Base-by-base conservation (phyloP, 2,797 vertebrate genomes). In the Muscicapa comitata region DNA sequence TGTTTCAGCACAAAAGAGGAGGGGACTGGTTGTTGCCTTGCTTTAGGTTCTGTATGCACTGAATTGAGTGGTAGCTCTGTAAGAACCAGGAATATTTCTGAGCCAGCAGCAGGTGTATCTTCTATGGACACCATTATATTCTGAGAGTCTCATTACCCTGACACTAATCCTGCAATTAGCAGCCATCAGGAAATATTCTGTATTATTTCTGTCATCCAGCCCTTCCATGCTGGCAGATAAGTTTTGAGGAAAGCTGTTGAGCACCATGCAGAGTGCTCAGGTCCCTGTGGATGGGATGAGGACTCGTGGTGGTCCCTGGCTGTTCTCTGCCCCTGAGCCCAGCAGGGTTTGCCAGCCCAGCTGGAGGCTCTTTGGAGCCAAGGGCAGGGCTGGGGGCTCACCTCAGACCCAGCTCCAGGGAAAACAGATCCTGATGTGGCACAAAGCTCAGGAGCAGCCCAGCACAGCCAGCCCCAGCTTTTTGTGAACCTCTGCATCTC, bases 401-500 rank as follows among this genome's bases (percentile, higher is more conserved):
- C 17, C 17, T 26, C 11, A 18, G 61, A 7, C 29, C 29, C 47
- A 42, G 35, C n/a, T 18, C 6, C 6, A 9, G 68, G 47, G 38
- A 23, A 18, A 65, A 15, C 17, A 2, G 26, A 17, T 6, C 62
- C 40, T 28, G 40, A 3, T 12, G 11, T 5, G 8, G 4, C 13
- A 18, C 38, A 57, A 21, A 73, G 42, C 63, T 68, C 26, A 8
- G 59, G 45, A 47, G 45, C 45, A 47, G 47, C 31, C 35, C 40
- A 40, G 59, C 62, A 10, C 53, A 42, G 26, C 18, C 42, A 65
- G 37, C 26, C 4, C 18, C 45, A 6, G 31, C 15, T 28, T 4
- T 18, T 20, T 28, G 37, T 1, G 48, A 57, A 0, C 26, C 19
- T 53, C 16, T 2, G 0, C 9, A 2, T 42, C 26, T 76, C 77